Conservation (phyloP, 2,888 invertebrate species). For the Mallateleia sp. region DNA sequence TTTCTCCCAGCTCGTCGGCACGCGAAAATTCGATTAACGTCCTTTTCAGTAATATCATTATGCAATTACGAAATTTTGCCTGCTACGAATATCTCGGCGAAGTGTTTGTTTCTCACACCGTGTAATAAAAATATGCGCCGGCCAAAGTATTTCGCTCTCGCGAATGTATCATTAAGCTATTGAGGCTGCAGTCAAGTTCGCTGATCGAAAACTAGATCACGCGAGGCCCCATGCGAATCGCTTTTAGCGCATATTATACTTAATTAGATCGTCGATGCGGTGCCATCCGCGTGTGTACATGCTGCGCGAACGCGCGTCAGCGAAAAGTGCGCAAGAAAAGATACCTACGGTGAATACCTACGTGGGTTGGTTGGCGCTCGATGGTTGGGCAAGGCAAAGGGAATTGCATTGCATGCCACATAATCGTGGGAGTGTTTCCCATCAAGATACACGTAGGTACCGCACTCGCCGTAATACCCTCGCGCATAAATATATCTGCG, state of each 20-base stretch:
- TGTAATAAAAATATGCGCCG: constrained; percentile 64
- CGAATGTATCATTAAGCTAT: constrained; percentile 74
- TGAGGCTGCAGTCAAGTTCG: constrained; percentile 56
- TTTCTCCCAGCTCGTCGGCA: constrained; percentile 4
- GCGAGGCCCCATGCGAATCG: constrained; percentile 60
- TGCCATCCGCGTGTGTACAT: too few relatives aligned
- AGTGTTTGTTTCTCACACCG: constrained; percentile 74
- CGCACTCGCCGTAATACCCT: constrained; percentile 86
- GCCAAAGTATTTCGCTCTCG: constrained; percentile 37
- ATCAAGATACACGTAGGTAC: constrained; percentile 88
- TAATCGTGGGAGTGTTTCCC: constrained; percentile 89
- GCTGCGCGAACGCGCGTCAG: too few relatives aligned
- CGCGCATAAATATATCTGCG: constrained; percentile 86
- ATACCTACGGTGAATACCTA: constrained; percentile 76
- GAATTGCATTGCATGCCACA: constrained; percentile 88
- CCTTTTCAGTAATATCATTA: constrained; percentile 50
- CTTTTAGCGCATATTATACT: constrained; percentile 78
- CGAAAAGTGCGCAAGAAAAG: too few relatives aligned
- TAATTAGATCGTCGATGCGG: too few relatives aligned
- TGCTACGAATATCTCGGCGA: constrained; percentile 13
- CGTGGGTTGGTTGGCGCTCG: constrained; percentile 80
- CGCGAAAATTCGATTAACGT: constrained; percentile 54
- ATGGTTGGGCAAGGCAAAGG: constrained; percentile 85
- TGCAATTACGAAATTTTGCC: constrained; percentile 63
- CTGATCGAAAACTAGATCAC: constrained; percentile 75